Evolutionary conservation across 2,113 vertebrate genomes (phyloP), one percentile per base, ranked within the genome.

Genomic region (Pachypanchax playfairii): DNA sequence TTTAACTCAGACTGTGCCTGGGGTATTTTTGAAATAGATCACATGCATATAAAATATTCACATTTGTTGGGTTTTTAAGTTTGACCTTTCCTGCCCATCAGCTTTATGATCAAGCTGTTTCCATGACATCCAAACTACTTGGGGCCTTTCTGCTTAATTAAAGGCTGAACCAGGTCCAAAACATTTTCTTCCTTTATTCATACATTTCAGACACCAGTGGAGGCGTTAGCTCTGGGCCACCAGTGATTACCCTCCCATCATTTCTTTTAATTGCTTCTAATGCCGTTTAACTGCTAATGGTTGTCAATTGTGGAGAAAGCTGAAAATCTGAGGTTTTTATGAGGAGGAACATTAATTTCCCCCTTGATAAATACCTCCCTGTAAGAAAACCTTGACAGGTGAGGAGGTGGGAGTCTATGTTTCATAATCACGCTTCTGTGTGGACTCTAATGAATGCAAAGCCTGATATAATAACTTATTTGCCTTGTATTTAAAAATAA

Each of bases 241-340:
- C 33, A 14, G n/a, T 48, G 47, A 88, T 88, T 82, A 83, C 87
- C 75, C 75, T 47, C 55, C 57, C 33, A 59, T 68, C 35, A 64
- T 83, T 85, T 78, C 76, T 57, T 75, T 80, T 86, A 85, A 90
- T 88, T 87, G 77, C 76, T 62, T 66, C 64, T 64, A 73, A 88
- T 79, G 69, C 75, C 66, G 80, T 85, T 84, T 85, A 79, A 81
- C 74, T 58, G 43, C 73, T 85, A 79, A 86, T 75, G 75, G 60
- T 57, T 83, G 75, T 84, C 79, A 73, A 67, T 79, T 49, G 71
- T 17, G 43, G 20, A 71, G 55, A 68, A 77, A 73, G 62, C 58
- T 57, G 26, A 57, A 85, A 76, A 78, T 79, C 74, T 75, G 66
- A 83, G 73, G 77, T 70, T 82, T 48, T 83, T 75, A 79, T 77